These are phyloP conservation scores for Melanotaenia parkinsoni DNA, from an alignment of 2,797 vertebrate species.

Conservation along the genomic window DNA sequence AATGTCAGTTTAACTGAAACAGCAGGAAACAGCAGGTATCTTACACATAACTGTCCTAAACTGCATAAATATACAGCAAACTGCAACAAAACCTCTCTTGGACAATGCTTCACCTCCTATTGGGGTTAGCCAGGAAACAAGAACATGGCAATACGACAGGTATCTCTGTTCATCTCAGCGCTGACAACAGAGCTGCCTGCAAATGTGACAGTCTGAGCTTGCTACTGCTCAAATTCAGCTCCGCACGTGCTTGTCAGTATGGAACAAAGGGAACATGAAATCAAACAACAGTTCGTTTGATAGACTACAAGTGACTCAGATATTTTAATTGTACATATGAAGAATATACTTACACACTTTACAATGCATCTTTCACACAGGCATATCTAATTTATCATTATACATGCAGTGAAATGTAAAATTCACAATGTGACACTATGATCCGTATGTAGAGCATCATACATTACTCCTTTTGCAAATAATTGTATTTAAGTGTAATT, in stretches of 20 bases:
- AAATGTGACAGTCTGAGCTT: slow-evolving; percentile 68
- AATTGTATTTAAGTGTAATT: slow-evolving; percentile 38
- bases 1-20: slow-evolving; percentile 16
- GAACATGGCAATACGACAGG: slow-evolving; percentile 73
- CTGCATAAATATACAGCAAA: slow-evolving; percentile 42
- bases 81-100: slow-evolving; percentile 45
- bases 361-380: slow-evolving; percentile 7
- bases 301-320: slow-evolving; percentile 17
- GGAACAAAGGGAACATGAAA: slow-evolving; percentile 23
- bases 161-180: slow-evolving; percentile 73
- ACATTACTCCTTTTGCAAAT: slow-evolving; percentile 30
- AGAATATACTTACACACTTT: neutral
- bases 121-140: slow-evolving; percentile 51
- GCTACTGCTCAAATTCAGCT: slow-evolving; percentile 65
- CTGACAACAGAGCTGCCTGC: slow-evolving; percentile 57
- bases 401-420: slow-evolving; percentile 2
- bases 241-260: slow-evolving; percentile 12
- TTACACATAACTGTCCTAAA: slow-evolving; percentile 18
- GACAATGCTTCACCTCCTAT: slow-evolving; percentile 78
- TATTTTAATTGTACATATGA: neutral
- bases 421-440: neutral
- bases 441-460: slow-evolving; percentile 6
- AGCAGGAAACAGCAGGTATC: slow-evolving; percentile 52
- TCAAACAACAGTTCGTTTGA: slow-evolving; percentile 21
- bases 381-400: neutral